Percentiles rank a stretch among this genome's conserved stretches.
Evolutionary conservation across 2,888 invertebrate genomes (phyloP).

Genomic region (Smittia sp.): DNA sequence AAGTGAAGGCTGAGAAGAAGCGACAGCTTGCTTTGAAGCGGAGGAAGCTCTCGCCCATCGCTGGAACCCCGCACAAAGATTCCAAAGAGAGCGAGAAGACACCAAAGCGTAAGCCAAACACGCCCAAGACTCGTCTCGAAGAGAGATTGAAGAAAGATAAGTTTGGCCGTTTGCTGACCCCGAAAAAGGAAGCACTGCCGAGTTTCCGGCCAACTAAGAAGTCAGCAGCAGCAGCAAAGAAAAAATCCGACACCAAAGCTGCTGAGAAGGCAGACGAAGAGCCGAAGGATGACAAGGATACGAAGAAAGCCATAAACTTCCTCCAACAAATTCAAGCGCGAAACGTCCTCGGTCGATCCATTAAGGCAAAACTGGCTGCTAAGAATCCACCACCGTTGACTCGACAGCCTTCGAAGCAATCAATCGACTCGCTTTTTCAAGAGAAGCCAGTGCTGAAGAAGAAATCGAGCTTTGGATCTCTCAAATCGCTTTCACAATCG

Average conservation of each 20-base stretch:
- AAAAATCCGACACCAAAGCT: neutral
- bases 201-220: neutral
- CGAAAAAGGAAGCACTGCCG: constrained; percentile 21
- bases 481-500: constrained; percentile 7
- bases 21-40: neutral
- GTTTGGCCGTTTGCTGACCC: constrained; percentile 23
- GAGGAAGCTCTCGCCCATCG: constrained; percentile 49
- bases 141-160: constrained; percentile 32
- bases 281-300: neutral
- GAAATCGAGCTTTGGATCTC: constrained; percentile 14
- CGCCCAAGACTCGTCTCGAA: constrained; percentile 11
- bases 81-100: constrained; percentile 20
- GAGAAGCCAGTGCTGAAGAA: constrained; percentile 25
- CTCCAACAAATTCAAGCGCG: constrained; percentile 27
- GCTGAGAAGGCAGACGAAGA: constrained; percentile 7
- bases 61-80: constrained; percentile 54
- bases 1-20: constrained; percentile 10
- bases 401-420: constrained; percentile 31
- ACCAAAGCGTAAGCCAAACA: neutral
- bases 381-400: constrained; percentile 18
- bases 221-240: neutral
- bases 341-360: constrained; percentile 22
- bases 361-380: neutral
- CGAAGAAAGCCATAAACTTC: constrained; percentile 25
- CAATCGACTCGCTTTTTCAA: constrained; percentile 20